Evolutionary conservation across 2,888 invertebrate species (phyloP), one percentile per base, ranked within the genome.

Genomic region (Scaeva pyrastri): DNA sequence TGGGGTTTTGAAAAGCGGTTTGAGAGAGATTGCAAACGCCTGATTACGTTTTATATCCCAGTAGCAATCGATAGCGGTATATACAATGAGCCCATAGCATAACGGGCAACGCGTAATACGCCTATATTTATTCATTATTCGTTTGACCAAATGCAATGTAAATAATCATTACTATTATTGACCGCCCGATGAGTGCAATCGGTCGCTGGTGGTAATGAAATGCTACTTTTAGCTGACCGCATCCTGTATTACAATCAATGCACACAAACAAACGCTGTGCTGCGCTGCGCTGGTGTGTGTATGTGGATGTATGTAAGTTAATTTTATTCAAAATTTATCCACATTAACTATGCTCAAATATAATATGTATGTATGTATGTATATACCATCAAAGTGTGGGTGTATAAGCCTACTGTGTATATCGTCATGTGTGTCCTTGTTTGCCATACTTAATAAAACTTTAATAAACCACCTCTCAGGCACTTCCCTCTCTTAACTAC

Each of bases 161-260:
- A 82, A 82, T 58, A 82, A 76, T 82, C 82, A 82, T 82, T 82
- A 76, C 72, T 72, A 26, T 55, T 82, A 76, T 77, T 82, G 82
- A 82, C 82, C 76, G 52, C 50, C 16, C 11, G n/a, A 26, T 31
- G 48, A 66, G 31, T 31, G 66, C 66, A 50, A 31, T 11, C 21
- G 79, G 23, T 62, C n/a, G 62, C 36, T 12, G 62, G 12, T 26
- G 39, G 31, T 50, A 36, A 26, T 45, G 48, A 60, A 68, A 52
- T 19, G 23, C 60, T 31, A 58, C 66, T 66, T 71, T 76, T 76
- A 76, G 76, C 71, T 82, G 71, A 64, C 76, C 76, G 50, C 72
- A 76, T 66, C 23, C 23, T 62, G 31, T 50, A 39, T 62, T 70
- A 75, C 56, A 74, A 74, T 70, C 60, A 68, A 80, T 73, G 19